A percentile compares a stretch with the other conserved stretches of the same genome.
Evolutionary conservation across 2,888 invertebrate species (phyloP).

Genomic region (Drosophila subsilvestris): DNA sequence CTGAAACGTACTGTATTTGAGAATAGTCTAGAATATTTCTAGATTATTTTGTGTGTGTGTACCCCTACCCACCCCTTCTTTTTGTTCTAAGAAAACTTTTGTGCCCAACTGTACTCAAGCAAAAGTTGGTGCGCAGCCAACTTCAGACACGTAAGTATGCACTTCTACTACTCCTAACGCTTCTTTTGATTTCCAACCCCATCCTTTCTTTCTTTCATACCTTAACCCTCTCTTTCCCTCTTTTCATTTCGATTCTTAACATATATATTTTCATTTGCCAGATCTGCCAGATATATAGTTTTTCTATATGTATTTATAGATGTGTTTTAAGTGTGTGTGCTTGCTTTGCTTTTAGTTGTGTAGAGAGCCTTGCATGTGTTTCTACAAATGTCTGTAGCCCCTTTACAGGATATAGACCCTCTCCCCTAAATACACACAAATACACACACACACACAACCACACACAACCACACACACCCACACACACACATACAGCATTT

Average conservation of each 20-base stretch:
- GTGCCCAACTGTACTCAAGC: constrained; percentile 8
- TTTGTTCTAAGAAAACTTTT: constrained; percentile 15
- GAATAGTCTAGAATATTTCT: background rate
- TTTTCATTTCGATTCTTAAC: constrained; percentile 8
- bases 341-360: constrained; percentile 27
- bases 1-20: background rate
- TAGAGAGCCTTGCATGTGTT: constrained; percentile 26
- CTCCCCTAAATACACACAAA: background rate
- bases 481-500: background rate
- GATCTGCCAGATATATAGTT: constrained; percentile 25
- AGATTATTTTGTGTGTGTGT: background rate
- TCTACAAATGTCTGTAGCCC: constrained; percentile 15
- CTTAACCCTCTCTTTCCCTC: constrained; percentile 7
- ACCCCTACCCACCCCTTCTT: background rate
- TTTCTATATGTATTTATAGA: constrained; percentile 23
- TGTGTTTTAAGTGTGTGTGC: constrained; percentile 41
- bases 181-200: constrained; percentile 25
- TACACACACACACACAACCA: background rate
- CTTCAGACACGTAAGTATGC: constrained; percentile 24
- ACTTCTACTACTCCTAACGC: constrained; percentile 24
- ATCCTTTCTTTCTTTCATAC: constrained; percentile 43
- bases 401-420: constrained; percentile 2
- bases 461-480: background rate
- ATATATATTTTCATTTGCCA: constrained; percentile 16
- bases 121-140: background rate